These are phyloP conservation scores for Zalophus californianus DNA, from an alignment of 2,797 vertebrate genomes.

Conservation along the genomic window DNA sequence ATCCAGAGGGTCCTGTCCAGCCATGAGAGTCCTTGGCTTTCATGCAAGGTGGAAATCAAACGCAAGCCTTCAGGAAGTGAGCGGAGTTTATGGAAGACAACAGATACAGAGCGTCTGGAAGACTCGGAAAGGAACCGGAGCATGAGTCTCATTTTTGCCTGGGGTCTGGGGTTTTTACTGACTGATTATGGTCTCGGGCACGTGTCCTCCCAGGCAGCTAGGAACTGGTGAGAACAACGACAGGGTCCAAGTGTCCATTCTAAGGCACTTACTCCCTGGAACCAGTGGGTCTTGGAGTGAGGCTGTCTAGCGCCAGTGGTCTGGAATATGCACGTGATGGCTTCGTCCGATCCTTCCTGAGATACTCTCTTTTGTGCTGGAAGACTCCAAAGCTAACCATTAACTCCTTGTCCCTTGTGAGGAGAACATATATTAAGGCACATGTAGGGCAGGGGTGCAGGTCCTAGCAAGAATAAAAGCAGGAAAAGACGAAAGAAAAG, in stretches of 20 bases:
- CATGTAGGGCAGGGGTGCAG: neutral
- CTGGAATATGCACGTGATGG: neutral
- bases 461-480: neutral
- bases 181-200: neutral
- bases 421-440: neutral
- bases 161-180: neutral
- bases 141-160: neutral
- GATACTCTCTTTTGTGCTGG: neutral
- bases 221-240: neutral
- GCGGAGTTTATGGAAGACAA: neutral
- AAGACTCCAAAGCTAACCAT: neutral
- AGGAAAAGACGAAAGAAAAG: neutral
- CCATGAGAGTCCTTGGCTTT: neutral
- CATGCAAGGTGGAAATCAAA: neutral
- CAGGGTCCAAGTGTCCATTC: neutral
- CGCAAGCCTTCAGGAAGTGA: neutral
- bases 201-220: neutral
- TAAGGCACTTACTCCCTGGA: neutral
- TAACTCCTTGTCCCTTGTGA: neutral
- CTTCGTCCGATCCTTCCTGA: neutral
- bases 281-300: neutral
- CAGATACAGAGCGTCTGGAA: neutral
- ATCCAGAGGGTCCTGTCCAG: neutral
- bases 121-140: neutral
- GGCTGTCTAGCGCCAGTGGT: neutral